Evolutionary conservation across 2,113 vertebrate species (phyloP), one percentile per base, ranked within the genome.

Genomic region (Oreochromis aureus): DNA sequence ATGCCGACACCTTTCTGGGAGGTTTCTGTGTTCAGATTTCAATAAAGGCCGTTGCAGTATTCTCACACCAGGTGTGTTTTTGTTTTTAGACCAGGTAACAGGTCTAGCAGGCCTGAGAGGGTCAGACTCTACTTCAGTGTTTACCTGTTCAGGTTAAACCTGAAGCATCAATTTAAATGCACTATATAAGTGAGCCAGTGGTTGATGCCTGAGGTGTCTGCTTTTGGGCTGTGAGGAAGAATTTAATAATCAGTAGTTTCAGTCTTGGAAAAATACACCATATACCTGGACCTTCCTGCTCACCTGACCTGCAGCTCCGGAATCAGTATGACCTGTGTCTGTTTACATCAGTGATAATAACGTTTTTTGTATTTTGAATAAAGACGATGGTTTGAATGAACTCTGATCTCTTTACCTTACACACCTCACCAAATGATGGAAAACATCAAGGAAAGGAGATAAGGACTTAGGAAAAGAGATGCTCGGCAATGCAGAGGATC

Each of bases 1-100:
- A 19, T 78, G 18, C 18, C 6, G 5, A 78, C 24, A 73, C 71
- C 16, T 18, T 48, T 82, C 48, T 39, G 4, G 30, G 5, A 55
- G 76, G 54, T 76, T 76, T 51, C 27, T 53, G 19, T 78, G 18
- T 34, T 55, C 51, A 19, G 34, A 71, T 93, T 86, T 93, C 88
- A 94, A 91, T 93, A 92, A 92, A 91, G 73, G 58, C 91, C 86
- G 30, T 80, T 87, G 80, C 92, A 94, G 92, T 94, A 86, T 94
- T 94, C 18, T 84, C 48, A 83, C 66, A 84, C 46, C 44, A 53
- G 44, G 24, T 78, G 16, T 32, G 22, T 46, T 73, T 71, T 71
- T 69, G 41, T 76, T 51, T 76, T 48, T 32, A 32, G 46, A 76
- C 71, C 41, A 48, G 24, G 41, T 73, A 34, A 61, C 34, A 73